phyloP scores from a whole-genome alignment of 2,113 vertebrate genomes.

The Etheostoma spectabile region DNA sequence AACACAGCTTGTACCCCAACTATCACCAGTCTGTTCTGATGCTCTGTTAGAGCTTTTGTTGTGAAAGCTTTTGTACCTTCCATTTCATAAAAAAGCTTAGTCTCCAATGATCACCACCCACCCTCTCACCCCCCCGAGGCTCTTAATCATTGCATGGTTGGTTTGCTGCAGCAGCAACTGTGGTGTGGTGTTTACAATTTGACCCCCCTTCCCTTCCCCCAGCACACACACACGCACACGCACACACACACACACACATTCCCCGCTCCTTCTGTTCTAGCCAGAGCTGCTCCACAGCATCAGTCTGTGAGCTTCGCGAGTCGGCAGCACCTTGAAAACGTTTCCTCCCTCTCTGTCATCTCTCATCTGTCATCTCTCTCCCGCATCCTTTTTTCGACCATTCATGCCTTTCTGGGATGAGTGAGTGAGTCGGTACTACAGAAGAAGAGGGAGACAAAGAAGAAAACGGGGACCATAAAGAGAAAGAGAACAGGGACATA shows the following conservation, averaged over 20 bases:
- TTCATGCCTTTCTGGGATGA: constrained; percentile 85
- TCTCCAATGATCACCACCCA: constrained; percentile 73
- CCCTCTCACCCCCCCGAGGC: constrained; percentile 46
- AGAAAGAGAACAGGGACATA: constrained; percentile 68
- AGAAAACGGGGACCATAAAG: constrained; percentile 64
- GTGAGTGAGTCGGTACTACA: constrained; percentile 80
- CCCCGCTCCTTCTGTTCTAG: constrained; percentile 49
- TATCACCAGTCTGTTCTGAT: neutral
- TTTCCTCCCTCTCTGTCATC: constrained; percentile 66
- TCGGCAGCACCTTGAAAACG: constrained; percentile 78
- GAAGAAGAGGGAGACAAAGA: constrained; percentile 76
- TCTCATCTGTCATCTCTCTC: too few species aligned
- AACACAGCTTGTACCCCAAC: constrained; percentile 29
- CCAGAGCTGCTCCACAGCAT: constrained; percentile 66
- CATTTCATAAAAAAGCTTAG: constrained; percentile 75
- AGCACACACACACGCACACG: neutral
- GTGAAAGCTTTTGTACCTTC: constrained; percentile 73
- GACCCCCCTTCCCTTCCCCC: constrained; percentile 67
- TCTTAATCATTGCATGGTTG: constrained; percentile 84
- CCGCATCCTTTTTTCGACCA: constrained; percentile 77
- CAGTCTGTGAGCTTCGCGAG: constrained; percentile 71
- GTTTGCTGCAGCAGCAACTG: constrained; percentile 91
- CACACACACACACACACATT: constrained; percentile 13
- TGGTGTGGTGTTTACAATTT: constrained; percentile 90
- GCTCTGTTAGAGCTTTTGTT: constrained; percentile 66